Base-by-base conservation (phyloP, 2,113 vertebrate species). In the Bostrychus sinensis region DNA sequence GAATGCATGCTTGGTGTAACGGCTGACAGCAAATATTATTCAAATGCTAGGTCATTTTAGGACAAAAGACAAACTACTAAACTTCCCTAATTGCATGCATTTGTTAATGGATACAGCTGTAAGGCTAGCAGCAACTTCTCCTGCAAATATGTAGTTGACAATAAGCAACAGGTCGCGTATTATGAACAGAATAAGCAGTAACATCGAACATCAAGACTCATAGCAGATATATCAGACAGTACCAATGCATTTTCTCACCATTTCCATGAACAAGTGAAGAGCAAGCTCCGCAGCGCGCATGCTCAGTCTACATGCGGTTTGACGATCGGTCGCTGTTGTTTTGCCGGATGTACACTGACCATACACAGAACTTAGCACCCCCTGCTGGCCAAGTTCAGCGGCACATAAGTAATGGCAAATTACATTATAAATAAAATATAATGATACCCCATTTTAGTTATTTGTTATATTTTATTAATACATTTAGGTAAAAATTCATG, bases 181-280 rank as follows among this genome's bases (percentile, higher is more conserved):
- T 7, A 12, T 39, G 14, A 39, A 39, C 37, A 12, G 37, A 39
- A 4, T 39, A 13, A 39, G n/a, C 5, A 39, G 10, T 11, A 3
- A 13, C 37, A 3, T n/a, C n/a, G n/a, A n/a, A n/a, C n/a, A n/a
- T n/a, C n/a, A n/a, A n/a, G n/a, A n/a, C n/a, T n/a, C n/a, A n/a
- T n/a, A n/a, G n/a, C n/a, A n/a, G n/a, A n/a, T n/a, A n/a, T n/a
- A n/a, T n/a, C n/a, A n/a, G n/a, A n/a, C n/a, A n/a, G n/a, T n/a
- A n/a, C n/a, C n/a, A n/a, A n/a, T n/a, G n/a, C n/a, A n/a, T 20
- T 58, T 50, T 30, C 58, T 76, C 9, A 50, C 58, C 61, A 38
- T 66, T 5, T 43, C 34, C 25, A 7, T 12, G 32, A 3, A 9
- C 34, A 13, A 3, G 4, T n/a, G 3, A 39, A 38, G 14, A 16